Evolutionary conservation across 2,797 vertebrate genomes (phyloP).

Genomic region (Thamnophis elegans): DNA sequence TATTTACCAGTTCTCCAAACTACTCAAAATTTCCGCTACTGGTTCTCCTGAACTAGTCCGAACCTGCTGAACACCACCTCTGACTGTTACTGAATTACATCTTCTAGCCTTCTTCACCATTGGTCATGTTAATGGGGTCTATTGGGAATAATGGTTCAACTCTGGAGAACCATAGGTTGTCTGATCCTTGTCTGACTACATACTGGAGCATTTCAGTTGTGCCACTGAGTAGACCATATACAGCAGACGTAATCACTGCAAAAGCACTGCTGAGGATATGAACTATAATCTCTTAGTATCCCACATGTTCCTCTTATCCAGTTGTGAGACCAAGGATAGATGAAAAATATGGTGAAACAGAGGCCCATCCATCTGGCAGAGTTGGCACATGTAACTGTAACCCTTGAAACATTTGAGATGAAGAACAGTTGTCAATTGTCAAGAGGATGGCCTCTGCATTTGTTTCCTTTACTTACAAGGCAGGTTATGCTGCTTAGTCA

Average conservation of each 20-base stretch:
- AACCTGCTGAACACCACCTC: too few species aligned
- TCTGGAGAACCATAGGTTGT: neutral
- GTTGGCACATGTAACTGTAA: slow-evolving; percentile 3
- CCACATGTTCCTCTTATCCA: neutral
- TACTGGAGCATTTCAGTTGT: neutral
- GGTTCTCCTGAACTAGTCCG: too few species aligned
- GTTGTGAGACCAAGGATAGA: neutral
- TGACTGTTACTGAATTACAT: neutral
- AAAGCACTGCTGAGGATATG: neutral
- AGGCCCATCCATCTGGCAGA: neutral
- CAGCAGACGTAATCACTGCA: neutral
- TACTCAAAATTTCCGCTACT: too few species aligned
- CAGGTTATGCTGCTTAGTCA: slow-evolving; percentile 76
- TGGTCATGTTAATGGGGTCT: neutral
- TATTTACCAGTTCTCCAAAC: too few species aligned
- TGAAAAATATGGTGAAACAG: neutral
- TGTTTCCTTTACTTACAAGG: slow-evolving; percentile 34
- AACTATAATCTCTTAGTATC: neutral
- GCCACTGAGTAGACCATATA: neutral
- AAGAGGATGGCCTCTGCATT: slow-evolving; percentile 23
- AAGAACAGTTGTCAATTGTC: slow-evolving; percentile 35
- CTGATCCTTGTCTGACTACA: neutral
- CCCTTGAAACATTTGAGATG: slow-evolving; percentile 29
- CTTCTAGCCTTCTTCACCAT: neutral
- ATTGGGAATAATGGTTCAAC: neutral